These are phyloP conservation scores for Diuraphis noxia DNA, from an alignment of 1,140 invertebrate genomes.

Conservation along the genomic window DNA sequence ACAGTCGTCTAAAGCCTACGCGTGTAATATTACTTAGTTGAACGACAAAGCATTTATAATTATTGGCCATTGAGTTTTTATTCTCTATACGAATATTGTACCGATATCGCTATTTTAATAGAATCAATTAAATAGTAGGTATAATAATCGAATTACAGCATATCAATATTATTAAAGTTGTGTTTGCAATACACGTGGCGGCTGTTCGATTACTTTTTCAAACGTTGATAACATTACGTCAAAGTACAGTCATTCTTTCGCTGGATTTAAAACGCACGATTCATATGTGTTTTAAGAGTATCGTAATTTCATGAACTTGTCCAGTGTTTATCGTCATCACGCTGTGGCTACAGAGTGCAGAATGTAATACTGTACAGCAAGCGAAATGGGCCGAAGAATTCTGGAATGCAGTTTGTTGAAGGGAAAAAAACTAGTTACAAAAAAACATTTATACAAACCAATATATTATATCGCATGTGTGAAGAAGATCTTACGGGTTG, in stretches of 20 bases:
- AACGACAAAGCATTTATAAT: constrained; percentile 20
- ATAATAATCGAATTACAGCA: neutral
- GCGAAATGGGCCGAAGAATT: neutral
- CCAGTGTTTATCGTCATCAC: neutral
- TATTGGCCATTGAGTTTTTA: neutral
- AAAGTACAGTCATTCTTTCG: neutral
- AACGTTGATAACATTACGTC: neutral
- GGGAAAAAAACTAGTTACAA: constrained; percentile 27
- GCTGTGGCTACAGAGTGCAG: neutral
- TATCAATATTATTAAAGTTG: neutral
- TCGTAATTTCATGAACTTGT: constrained; percentile 25
- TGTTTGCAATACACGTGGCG: neutral
- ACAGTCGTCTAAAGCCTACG: neutral
- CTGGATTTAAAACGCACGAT: neutral
- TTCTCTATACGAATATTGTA: neutral
- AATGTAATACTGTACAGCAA: neutral
- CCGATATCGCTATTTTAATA: neutral
- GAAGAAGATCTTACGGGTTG: constrained; percentile 25
- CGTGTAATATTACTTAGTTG: neutral
- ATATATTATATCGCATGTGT: constrained; percentile 45
- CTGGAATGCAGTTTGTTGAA: constrained; percentile 39
- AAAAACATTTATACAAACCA: constrained; percentile 34
- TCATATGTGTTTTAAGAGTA: neutral
- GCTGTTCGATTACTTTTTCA: neutral
- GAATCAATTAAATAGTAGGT: neutral